Conservation (phyloP, 2,113 vertebrate genomes). For the Argyrosomus japonicus region DNA sequence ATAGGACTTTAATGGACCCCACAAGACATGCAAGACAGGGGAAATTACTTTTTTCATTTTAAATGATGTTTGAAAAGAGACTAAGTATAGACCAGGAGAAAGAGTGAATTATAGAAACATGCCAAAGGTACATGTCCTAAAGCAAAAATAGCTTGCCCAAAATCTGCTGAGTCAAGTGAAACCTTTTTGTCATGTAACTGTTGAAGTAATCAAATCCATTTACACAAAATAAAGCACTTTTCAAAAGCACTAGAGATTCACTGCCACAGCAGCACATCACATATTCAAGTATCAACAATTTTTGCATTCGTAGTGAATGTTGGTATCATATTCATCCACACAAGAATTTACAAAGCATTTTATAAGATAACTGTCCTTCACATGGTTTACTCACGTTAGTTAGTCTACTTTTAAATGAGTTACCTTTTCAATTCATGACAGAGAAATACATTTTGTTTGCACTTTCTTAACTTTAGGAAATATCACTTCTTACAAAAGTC, state of each 20-base stretch:
- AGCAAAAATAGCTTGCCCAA: neutral
- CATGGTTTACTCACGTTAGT: neutral
- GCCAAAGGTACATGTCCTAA: neutral
- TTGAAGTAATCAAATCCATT: neutral
- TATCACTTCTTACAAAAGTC: neutral
- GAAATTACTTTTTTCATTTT: neutral
- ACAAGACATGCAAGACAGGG: neutral
- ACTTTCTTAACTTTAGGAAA: neutral
- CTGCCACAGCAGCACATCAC: neutral
- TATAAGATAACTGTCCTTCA: too few species aligned
- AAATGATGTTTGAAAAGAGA: neutral
- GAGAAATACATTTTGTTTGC: neutral
- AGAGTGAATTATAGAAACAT: neutral
- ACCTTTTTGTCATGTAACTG: neutral
- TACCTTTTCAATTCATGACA: slow-evolving; percentile 8
- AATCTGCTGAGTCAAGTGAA: neutral
- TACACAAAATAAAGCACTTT: neutral
- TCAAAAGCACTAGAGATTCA: neutral
- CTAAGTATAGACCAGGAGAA: neutral
- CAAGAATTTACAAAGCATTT: neutral
- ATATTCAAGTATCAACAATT: neutral
- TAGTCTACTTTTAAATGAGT: neutral
- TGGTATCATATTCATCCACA: neutral
- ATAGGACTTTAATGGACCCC: neutral
- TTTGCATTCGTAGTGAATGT: neutral